A percentile compares a stretch with the other conserved stretches of the same genome.
These are phyloP conservation scores for Eonycteris spelaea DNA, from an alignment of 2,113 vertebrate species.

Conservation along the genomic window DNA sequence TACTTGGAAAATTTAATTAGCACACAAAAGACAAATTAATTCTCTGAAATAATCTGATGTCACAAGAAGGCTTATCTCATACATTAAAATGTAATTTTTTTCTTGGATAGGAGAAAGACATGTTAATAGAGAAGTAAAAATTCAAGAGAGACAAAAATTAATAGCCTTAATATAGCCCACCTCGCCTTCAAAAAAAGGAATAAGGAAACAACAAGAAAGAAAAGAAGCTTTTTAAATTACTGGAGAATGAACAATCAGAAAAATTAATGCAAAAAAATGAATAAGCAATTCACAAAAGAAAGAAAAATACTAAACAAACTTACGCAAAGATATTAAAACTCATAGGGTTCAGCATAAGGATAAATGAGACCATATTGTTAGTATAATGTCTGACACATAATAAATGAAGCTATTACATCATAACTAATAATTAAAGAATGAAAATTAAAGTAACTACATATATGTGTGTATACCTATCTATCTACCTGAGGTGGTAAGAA, in stretches of 20 bases:
- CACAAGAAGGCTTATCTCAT: constrained; percentile 3
- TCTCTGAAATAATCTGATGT: constrained; percentile 5
- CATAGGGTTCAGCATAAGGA: neutral
- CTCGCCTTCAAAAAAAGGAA: neutral
- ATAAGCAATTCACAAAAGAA: neutral
- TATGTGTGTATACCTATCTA: neutral
- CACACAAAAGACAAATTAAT: constrained; percentile 24
- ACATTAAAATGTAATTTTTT: constrained; percentile 8
- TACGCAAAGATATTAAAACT: neutral
- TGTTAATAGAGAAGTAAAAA: constrained; percentile 18
- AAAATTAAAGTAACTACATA: neutral
- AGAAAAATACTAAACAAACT: constrained; percentile 25
- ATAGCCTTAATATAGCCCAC: neutral
- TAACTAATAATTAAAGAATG: neutral
- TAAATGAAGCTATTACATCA: neutral
- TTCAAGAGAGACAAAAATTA: constrained; percentile 29
- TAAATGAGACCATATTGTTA: neutral
- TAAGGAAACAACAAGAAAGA: neutral
- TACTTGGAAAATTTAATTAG: constrained; percentile 12
- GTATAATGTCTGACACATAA: neutral
- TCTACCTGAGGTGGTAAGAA: neutral
- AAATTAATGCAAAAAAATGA: constrained; percentile 20
- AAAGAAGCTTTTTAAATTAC: neutral
- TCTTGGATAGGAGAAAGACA: neutral
- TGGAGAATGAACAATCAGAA: neutral